A percentile compares a stretch with the other conserved stretches of the same genome.
Evolutionary conservation across 2,797 vertebrate species (phyloP).

Genomic region (Neosilurus mollespiculum): DNA sequence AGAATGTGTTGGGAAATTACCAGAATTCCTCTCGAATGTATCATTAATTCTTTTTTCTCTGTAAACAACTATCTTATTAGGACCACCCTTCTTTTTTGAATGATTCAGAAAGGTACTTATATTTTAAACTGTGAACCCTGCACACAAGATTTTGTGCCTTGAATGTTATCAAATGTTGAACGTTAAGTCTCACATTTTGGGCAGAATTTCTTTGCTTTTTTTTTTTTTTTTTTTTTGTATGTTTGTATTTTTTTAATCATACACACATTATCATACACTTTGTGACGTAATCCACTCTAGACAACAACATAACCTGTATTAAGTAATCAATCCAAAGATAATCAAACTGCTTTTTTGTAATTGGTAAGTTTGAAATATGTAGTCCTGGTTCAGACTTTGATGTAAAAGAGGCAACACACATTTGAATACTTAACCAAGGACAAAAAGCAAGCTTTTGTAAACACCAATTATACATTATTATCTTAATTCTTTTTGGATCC

Average conservation of each 20-base stretch:
- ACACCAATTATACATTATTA: not conserved
- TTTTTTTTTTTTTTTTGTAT: not conserved
- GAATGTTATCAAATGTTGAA: slow-evolving; percentile 23
- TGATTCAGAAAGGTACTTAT: slow-evolving; percentile 24
- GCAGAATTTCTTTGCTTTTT: not conserved
- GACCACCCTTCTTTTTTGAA: slow-evolving; percentile 10
- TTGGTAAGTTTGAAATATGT: not conserved
- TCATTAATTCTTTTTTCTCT: slow-evolving; percentile 43
- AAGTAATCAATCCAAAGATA: slow-evolving; percentile 20
- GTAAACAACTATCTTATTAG: slow-evolving; percentile 14
- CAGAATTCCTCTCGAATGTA: slow-evolving; percentile 48
- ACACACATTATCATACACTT: slow-evolving; percentile 7
- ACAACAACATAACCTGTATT: slow-evolving; percentile 11
- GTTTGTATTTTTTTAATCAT: not conserved
- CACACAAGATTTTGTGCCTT: slow-evolving; percentile 49
- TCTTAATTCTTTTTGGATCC: not conserved
- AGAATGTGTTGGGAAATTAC: slow-evolving; percentile 48
- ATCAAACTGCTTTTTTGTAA: slow-evolving; percentile 29
- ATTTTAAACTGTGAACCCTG: slow-evolving; percentile 53
- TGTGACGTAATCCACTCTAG: slow-evolving; percentile 5
- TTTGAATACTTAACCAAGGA: slow-evolving; percentile 4
- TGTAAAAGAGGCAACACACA: not conserved
- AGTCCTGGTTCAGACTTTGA: slow-evolving; percentile 5
- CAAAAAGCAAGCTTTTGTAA: not conserved
- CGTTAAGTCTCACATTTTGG: not conserved